A percentile compares a stretch with the other conserved stretches of the same genome.
Conservation (phyloP, 2,888 invertebrate genomes). For the Andricus quercusramuli region DNA sequence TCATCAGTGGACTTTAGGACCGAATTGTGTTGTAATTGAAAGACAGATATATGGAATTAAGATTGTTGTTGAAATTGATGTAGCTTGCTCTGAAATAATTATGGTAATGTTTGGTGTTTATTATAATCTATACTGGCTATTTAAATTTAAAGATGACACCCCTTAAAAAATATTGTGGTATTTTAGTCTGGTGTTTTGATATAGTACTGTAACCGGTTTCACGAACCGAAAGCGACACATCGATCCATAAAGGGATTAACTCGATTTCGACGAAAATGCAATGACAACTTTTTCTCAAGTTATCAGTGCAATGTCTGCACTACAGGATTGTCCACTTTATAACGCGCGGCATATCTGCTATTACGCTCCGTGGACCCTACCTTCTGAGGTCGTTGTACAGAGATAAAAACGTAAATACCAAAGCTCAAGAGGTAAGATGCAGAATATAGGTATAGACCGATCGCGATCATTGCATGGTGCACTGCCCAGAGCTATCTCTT, state of each 20-base stretch:
- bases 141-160: slow-evolving; percentile 26
- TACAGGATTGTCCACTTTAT: slow-evolving; percentile 39
- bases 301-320: slow-evolving; percentile 28
- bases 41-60: not conserved
- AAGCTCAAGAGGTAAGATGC: slow-evolving; percentile 10
- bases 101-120: not conserved
- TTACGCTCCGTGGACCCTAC: slow-evolving; percentile 11
- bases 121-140: slow-evolving; percentile 9
- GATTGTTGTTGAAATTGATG: not conserved
- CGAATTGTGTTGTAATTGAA: too few species aligned
- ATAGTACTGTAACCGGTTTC: slow-evolving; percentile 24
- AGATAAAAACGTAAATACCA: slow-evolving; percentile 38
- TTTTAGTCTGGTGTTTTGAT: slow-evolving; percentile 25
- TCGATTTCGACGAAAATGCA: slow-evolving; percentile 35
- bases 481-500: not conserved
- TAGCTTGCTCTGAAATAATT: not conserved
- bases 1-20: too few species aligned
- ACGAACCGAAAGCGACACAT: slow-evolving; percentile 11
- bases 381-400: slow-evolving; percentile 25
- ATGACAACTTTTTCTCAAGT: slow-evolving; percentile 34
- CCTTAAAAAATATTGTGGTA: slow-evolving; percentile 20
- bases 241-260: slow-evolving; percentile 36
- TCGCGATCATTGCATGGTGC: not conserved
- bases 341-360: slow-evolving; percentile 23
- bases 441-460: slow-evolving; percentile 6